These are phyloP conservation scores for Drosophila melanica DNA, from an alignment of 1,140 invertebrate genomes.

Conservation along the genomic window DNA sequence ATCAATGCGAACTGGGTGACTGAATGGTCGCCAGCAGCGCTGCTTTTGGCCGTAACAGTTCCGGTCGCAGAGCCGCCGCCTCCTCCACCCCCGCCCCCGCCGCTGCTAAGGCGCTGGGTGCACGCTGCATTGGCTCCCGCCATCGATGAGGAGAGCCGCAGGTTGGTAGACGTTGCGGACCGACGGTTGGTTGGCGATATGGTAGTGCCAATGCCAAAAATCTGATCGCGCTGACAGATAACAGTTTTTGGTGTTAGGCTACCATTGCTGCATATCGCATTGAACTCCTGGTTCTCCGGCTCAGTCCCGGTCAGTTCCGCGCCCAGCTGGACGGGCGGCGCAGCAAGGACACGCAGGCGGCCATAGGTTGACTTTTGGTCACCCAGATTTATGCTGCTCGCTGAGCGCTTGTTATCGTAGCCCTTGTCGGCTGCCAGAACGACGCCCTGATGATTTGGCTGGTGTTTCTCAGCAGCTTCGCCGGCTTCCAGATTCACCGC, in stretches of 20 bases:
- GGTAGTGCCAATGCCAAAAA: conserved; percentile 26
- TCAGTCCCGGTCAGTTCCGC: conserved; percentile 30
- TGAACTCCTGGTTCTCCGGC: conserved; percentile 16
- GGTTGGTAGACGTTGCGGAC: conserved; percentile 68
- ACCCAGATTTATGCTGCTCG: conserved; percentile 9
- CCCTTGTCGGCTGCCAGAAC: conserved; percentile 23
- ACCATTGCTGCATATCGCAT: conserved; percentile 7
- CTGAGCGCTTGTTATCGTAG: conserved; percentile 39
- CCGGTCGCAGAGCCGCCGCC: conserved; percentile 19
- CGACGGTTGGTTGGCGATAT: conserved; percentile 59
- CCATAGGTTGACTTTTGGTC: conserved; percentile 85
- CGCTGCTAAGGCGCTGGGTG: conserved; percentile 83
- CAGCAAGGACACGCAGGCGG: conserved; percentile 86
- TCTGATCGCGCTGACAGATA: conserved; percentile 39
- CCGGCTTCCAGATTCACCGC: not conserved
- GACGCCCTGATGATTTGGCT: conserved; percentile 8
- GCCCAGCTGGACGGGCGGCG: conserved; percentile 84
- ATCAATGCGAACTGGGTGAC: conserved; percentile 95
- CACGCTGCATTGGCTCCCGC: conserved; percentile 53
- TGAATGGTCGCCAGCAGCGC: conserved; percentile 85
- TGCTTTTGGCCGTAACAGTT: conserved; percentile 70
- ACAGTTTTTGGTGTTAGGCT: conserved; percentile 19
- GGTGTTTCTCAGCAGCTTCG: not conserved
- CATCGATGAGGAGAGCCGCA: conserved; percentile 83
- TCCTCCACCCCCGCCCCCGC: conserved; percentile 62